phyloP scores from a whole-genome alignment of 2,797 vertebrate genomes.

The Spinibarbus caldwelli region DNA sequence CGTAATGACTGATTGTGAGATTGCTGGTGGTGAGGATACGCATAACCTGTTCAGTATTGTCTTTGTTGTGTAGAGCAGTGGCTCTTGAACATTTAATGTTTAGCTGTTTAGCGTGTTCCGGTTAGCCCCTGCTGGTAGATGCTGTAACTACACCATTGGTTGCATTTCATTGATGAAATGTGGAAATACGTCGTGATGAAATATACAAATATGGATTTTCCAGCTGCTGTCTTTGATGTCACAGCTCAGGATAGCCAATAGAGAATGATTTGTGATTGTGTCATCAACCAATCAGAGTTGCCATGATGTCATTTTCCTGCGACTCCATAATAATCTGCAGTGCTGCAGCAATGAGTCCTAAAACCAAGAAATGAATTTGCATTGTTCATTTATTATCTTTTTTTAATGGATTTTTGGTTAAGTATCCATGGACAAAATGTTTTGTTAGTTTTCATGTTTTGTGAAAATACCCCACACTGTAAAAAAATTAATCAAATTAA shows the following conservation, averaged over 20 bases:
- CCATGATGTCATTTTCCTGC: not conserved
- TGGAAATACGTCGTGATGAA: not conserved
- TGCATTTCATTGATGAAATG: not conserved
- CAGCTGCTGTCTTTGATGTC: not conserved
- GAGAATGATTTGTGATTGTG: not conserved
- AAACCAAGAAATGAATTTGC: not conserved
- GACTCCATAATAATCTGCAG: no score
- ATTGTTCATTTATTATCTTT: not conserved
- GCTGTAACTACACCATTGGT: not conserved
- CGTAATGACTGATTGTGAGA: conserved; percentile 12
- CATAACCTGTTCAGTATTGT: not conserved
- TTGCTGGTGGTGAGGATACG: conserved; percentile 18
- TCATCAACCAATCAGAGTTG: not conserved
- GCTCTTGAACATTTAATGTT: not conserved
- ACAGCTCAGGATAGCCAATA: not conserved
- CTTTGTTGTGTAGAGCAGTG: not conserved
- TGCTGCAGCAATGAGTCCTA: not conserved
- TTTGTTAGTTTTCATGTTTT: no score
- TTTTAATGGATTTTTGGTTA: no score
- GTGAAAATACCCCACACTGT: no score
- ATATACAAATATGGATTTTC: not conserved
- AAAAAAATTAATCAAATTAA: no score
- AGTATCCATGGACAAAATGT: no score
- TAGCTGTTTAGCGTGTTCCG: not conserved
- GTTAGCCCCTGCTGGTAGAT: not conserved